These are phyloP conservation scores for Syngnathus scovelli DNA, from an alignment of 2,113 vertebrate genomes.

Conservation along the genomic window DNA sequence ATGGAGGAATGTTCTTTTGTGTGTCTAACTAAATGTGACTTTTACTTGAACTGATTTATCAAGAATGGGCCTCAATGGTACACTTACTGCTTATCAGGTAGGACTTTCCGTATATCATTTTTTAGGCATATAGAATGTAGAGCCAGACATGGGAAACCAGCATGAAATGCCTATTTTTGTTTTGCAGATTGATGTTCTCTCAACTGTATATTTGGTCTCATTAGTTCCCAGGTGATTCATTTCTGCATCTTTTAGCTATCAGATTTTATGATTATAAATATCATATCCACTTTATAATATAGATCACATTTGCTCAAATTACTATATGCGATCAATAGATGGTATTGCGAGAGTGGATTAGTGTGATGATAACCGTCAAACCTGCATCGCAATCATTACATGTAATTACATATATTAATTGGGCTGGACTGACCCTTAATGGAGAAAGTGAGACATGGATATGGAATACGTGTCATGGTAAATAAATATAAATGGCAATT, in stretches of 20 bases:
- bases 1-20: constrained; percentile 8
- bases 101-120: neutral
- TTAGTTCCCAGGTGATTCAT: constrained; percentile 62
- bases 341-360: neutral
- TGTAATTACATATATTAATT: neutral
- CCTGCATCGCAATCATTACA: neutral
- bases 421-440: neutral
- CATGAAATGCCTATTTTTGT: constrained; percentile 21
- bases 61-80: constrained; percentile 25
- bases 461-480: neutral
- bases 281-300: neutral
- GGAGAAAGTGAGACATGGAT: neutral
- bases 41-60: constrained; percentile 2
- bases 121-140: neutral
- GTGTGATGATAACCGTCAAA: neutral
- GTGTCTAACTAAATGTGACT: neutral
- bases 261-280: neutral
- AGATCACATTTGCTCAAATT: neutral
- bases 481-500: neutral
- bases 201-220: constrained; percentile 46
- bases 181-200: constrained; percentile 54
- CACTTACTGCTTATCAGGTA: constrained; percentile 33
- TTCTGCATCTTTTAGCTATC: neutral
- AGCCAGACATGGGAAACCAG: neutral
- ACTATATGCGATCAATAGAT: neutral